These are phyloP conservation scores for Patiria miniata DNA, from an alignment of 35 echinoderm and acorn worm genomes.

Conservation along the genomic window DNA sequence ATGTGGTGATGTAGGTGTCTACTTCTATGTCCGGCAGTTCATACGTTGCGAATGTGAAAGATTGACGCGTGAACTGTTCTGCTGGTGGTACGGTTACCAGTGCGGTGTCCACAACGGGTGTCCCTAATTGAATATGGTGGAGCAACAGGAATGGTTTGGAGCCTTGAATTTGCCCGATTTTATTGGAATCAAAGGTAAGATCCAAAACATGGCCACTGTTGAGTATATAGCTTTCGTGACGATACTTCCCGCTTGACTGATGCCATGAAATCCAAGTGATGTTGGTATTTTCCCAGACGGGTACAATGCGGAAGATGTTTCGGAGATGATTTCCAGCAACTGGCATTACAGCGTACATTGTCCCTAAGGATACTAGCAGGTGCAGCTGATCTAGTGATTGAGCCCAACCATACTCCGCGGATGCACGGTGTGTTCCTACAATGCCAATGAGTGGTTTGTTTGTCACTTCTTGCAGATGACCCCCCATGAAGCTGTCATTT, in stretches of 20 bases:
- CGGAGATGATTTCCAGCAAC: not conserved
- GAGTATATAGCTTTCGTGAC: not conserved
- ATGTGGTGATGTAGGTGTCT: not conserved
- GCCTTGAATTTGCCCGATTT: not conserved
- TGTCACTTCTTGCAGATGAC: not conserved
- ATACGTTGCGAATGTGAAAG: slow-evolving; percentile 16
- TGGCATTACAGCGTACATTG: not conserved
- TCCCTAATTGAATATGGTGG: not conserved
- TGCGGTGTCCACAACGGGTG: not conserved
- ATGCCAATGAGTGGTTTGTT: not conserved
- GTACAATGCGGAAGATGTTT: not conserved
- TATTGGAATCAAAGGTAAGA: not conserved
- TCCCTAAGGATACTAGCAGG: not conserved
- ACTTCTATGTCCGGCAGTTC: not conserved
- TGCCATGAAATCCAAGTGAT: not conserved
- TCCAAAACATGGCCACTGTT: not conserved
- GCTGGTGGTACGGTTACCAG: slow-evolving; percentile 35
- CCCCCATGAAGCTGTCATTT: not conserved
- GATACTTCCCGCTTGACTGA: not conserved
- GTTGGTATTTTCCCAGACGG: not conserved
- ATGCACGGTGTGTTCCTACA: not conserved
- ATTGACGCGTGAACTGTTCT: slow-evolving; percentile 34
- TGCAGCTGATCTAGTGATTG: not conserved
- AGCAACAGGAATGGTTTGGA: slow-evolving; percentile 7
- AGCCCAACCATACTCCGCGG: not conserved